Conservation (phyloP, 1,140 invertebrate species). For the Phthorimaea operculella region DNA sequence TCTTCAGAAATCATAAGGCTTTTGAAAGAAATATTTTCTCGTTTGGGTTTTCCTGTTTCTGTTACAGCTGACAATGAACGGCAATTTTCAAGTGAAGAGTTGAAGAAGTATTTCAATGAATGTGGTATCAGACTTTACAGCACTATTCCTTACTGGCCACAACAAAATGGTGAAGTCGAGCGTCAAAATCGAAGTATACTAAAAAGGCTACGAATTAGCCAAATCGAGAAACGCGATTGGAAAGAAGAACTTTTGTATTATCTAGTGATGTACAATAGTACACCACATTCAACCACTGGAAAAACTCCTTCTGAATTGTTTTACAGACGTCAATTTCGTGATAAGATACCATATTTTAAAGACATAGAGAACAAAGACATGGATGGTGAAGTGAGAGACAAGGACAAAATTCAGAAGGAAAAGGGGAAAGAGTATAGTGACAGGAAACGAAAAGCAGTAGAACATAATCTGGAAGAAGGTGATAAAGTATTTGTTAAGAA, state of each 20-base stretch:
- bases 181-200: constrained; percentile 26
- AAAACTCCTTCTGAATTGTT: constrained; percentile 36
- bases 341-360: constrained; percentile 9
- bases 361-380: not conserved
- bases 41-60: constrained; percentile 9
- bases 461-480: not conserved
- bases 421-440: not conserved
- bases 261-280: constrained; percentile 31
- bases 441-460: constrained; percentile 6
- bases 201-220: constrained; percentile 22
- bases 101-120: constrained; percentile 17
- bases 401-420: constrained; percentile 4
- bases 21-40: constrained; percentile 13
- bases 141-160: constrained; percentile 26
- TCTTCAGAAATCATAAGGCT: constrained; percentile 12
- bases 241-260: constrained; percentile 21
- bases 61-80: constrained; percentile 20
- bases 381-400: not conserved
- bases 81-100: constrained; percentile 19
- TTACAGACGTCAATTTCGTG: constrained; percentile 27
- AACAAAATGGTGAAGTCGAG: constrained; percentile 35
- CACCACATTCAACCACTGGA: constrained; percentile 27
- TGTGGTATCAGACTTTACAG: constrained; percentile 20
- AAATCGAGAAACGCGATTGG: constrained; percentile 18
- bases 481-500: constrained; percentile 5